phyloP scores from a whole-genome alignment of 2,888 invertebrate species.

The Sminthurinus aureus region DNA sequence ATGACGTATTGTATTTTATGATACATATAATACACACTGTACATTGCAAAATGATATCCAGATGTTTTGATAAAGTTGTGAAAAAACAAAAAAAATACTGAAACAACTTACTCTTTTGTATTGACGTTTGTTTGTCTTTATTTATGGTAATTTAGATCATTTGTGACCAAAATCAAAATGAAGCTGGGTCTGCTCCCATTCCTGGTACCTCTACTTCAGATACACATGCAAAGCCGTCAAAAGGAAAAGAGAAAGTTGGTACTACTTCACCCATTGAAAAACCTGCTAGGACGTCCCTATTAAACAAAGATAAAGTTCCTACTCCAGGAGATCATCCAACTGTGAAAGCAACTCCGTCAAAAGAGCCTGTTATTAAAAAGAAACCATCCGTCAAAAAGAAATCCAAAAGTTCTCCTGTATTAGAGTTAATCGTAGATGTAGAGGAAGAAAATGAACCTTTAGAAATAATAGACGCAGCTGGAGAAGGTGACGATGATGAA shows the following conservation, averaged over 20 bases:
- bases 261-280: slow-evolving; percentile 30
- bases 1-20: too few species aligned
- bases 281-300: slow-evolving; percentile 5
- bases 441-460: slow-evolving; percentile 67
- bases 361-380: slow-evolving; percentile 11
- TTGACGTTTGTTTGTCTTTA: too few species aligned
- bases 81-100: too few species aligned
- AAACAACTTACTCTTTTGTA: too few species aligned
- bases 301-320: slow-evolving; percentile 7
- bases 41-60: too few species aligned
- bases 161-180: not conserved
- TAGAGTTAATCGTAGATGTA: slow-evolving; percentile 72
- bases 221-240: not conserved
- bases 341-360: slow-evolving; percentile 5
- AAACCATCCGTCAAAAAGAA: slow-evolving; percentile 48
- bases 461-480: slow-evolving; percentile 29
- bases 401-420: slow-evolving; percentile 53
- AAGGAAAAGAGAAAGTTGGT: not conserved
- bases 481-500: slow-evolving; percentile 49
- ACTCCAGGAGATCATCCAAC: not conserved
- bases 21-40: too few species aligned
- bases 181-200: not conserved
- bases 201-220: slow-evolving; percentile 2
- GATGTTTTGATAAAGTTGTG: too few species aligned
- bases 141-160: slow-evolving; percentile 59